A percentile compares a stretch with the other conserved stretches of the same genome.
These are phyloP conservation scores for Tuta absoluta DNA, from an alignment of 2,888 invertebrate genomes.

Conservation along the genomic window DNA sequence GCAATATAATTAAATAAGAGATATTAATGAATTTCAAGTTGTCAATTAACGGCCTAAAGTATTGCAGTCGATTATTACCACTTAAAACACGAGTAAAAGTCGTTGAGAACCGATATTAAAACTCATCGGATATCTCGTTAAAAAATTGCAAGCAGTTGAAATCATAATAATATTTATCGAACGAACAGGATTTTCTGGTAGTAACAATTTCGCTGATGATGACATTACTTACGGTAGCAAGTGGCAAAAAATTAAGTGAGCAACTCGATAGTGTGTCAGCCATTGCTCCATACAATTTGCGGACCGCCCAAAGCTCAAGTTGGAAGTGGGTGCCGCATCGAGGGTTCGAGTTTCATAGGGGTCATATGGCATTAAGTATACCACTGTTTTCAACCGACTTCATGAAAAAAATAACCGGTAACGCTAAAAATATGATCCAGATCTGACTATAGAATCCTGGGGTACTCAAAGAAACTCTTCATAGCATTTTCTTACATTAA, in stretches of 20 bases:
- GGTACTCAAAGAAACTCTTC: too few relatives aligned
- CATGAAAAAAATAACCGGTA: too few relatives aligned
- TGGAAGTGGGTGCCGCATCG: too few relatives aligned
- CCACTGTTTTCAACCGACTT: too few relatives aligned
- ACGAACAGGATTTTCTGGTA: not conserved
- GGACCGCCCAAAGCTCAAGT: too few relatives aligned
- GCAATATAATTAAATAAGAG: not conserved
- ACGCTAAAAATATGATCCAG: too few relatives aligned
- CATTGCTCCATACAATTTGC: not conserved
- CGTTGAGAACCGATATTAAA: conserved; percentile 5
- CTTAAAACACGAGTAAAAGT: not conserved
- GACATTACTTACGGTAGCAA: conserved; percentile 6
- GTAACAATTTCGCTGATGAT: not conserved
- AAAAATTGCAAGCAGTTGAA: not conserved
- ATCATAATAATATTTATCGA: not conserved
- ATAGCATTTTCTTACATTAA: too few relatives aligned
- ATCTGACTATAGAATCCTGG: too few relatives aligned
- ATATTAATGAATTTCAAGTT: not conserved
- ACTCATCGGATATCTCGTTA: not conserved
- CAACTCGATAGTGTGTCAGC: not conserved
- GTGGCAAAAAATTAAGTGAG: not conserved
- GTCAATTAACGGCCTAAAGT: not conserved
- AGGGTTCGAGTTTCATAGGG: too few relatives aligned
- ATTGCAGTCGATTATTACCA: not conserved
- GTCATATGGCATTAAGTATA: too few relatives aligned